Base-by-base conservation (phyloP, 1,140 invertebrate species). In the Drosophila parabipectinata region DNA sequence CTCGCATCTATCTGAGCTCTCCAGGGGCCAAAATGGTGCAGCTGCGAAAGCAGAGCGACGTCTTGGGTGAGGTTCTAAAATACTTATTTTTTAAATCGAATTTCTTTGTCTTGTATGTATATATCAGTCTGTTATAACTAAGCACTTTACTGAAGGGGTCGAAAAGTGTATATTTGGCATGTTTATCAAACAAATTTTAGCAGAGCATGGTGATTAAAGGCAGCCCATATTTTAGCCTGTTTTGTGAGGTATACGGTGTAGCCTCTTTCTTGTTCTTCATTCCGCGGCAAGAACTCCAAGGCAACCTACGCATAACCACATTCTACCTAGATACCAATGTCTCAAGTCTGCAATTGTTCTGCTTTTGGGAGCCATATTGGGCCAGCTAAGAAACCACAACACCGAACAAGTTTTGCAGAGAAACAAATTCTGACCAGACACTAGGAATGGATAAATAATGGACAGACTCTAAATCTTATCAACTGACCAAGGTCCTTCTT, bases 241-340 rank as follows among this genome's bases (percentile, higher is more conserved):
- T 28, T 28, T 28, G 6, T 28, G 26, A 28, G 5, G 4, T 28
- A 1, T 28, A 28, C 4, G 6, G 26, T 26, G 5, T 24, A 61
- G 39, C 26, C 53, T 77, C 59, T 55, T 71, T 53, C 60, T 66
- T 39, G 47, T 60, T 32, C 47, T 24, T n/a, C 15, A 14, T 26
- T 63, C 79, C 85, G 85, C 85, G 81, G 81, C 77, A 85, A 81
- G 68, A 85, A 72, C 71, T 77, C 52, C 26, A 59, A 79, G 63
- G 62, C 72, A 84, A 77, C 81, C 80, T 72, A 84, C 72, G 63
- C 79, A 64, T 56, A 63, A 58, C 39, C 2, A 83, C 84, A 79
- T 84, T 85, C 66, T 77, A 77, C 67, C 59, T 72, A 76, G 58
- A 84, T 72, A 76, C 14, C 39, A 14, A 72, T 63, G 58, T 50